Conservation (phyloP, 2,888 invertebrate species). For the Xanthorhoe spadicearia region DNA sequence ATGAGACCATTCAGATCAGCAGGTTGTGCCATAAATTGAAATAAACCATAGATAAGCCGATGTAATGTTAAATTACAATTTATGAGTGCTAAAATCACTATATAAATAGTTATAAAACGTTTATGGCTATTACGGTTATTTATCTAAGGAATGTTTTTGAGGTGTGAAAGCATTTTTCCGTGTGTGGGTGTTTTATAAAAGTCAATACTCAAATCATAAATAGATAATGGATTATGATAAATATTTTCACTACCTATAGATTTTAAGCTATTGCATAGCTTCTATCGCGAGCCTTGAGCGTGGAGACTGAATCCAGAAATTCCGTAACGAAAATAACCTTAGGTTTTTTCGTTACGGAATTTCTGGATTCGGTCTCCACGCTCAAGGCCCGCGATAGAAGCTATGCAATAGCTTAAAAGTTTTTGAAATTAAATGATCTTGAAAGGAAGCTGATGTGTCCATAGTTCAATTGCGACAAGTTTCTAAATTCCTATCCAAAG, state of each 20-base stretch:
- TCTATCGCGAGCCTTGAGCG: too few species aligned
- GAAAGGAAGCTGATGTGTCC: conserved; percentile 13
- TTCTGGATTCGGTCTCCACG: too few species aligned
- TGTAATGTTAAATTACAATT: conserved; percentile 42
- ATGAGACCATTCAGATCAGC: conserved; percentile 33
- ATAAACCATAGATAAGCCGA: conserved; percentile 42
- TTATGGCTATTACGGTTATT: conserved; percentile 35
- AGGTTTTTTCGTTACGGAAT: too few species aligned
- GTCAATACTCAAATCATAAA: background rate
- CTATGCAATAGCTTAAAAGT: too few species aligned
- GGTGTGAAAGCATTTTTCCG: conserved; percentile 35
- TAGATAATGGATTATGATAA: too few species aligned
- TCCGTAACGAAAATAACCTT: too few species aligned
- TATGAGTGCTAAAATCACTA: conserved; percentile 45
- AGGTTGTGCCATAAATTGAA: conserved; percentile 38
- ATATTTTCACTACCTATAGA: too few species aligned
- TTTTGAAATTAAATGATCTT: background rate
- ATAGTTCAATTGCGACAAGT: conserved; percentile 26
- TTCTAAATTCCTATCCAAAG: conserved; percentile 25
- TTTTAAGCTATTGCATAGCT: too few species aligned
- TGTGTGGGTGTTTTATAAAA: conserved; percentile 23
- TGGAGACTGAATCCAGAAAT: too few species aligned
- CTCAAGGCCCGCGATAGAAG: too few species aligned
- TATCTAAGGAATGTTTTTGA: conserved; percentile 36
- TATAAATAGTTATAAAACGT: conserved; percentile 43